A percentile compares a stretch with the other conserved stretches of the same genome.
phyloP scores from a whole-genome alignment of 2,113 vertebrate species.

The Asarcornis scutulata region DNA sequence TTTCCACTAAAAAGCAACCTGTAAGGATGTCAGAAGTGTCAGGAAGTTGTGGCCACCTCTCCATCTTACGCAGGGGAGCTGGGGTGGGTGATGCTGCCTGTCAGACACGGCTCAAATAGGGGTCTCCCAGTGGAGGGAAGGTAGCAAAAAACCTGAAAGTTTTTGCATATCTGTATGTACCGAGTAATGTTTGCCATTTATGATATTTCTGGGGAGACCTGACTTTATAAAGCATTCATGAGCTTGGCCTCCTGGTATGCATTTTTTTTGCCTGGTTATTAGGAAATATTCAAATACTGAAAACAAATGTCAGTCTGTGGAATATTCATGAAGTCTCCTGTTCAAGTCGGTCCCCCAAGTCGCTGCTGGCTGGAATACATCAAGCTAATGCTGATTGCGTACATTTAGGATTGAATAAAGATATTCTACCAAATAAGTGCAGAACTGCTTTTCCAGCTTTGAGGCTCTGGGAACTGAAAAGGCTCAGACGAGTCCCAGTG shows the following conservation, averaged over 20 bases:
- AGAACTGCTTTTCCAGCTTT: background rate
- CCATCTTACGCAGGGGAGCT: background rate
- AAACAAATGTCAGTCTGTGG: constrained; percentile 59
- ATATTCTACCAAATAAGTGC: constrained; percentile 17
- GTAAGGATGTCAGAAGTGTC: accelerated
- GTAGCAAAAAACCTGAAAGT: background rate
- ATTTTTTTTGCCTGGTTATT: constrained; percentile 15
- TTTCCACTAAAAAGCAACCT: background rate
- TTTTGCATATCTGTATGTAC: background rate
- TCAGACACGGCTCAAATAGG: background rate
- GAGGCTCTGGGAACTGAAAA: background rate
- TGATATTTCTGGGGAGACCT: constrained; percentile 34
- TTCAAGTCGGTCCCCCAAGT: constrained; percentile 41
- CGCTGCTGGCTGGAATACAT: constrained; percentile 60
- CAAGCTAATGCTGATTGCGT: constrained; percentile 60
- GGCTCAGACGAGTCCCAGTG: background rate
- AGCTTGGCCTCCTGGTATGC: background rate
- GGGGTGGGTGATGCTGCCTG: background rate
- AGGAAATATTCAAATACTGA: constrained; percentile 59
- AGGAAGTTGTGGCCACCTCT: background rate
- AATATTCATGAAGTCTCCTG: constrained; percentile 69
- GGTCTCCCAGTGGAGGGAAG: background rate
- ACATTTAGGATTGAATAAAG: constrained; percentile 51
- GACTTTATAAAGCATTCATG: constrained; percentile 64
- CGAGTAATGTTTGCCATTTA: constrained; percentile 2